phyloP scores from a whole-genome alignment of 2,888 invertebrate species.

The Diarsia mendica region DNA sequence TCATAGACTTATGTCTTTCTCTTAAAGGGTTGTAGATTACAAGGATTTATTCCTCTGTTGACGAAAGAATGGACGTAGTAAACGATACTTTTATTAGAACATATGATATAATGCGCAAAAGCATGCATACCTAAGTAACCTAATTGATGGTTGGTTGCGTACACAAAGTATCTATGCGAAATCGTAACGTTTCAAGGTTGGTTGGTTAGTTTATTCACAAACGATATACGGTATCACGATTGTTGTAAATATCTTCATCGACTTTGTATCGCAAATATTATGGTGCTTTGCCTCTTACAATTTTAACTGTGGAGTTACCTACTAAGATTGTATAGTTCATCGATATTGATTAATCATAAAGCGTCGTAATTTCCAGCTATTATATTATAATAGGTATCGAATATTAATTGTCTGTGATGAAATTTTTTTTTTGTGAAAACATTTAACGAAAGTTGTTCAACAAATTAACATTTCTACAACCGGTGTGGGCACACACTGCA shows the following conservation, averaged over 20 bases:
- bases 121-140: background rate
- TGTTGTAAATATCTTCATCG: constrained; percentile 19
- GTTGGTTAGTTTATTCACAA: background rate
- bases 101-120: background rate
- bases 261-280: background rate
- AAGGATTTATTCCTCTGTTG: constrained; percentile 5
- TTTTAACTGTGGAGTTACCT: background rate
- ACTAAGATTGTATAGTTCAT: background rate
- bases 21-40: constrained; percentile 4
- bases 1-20: constrained; percentile 4
- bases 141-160: background rate
- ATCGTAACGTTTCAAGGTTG: background rate
- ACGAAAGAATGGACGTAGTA: background rate
- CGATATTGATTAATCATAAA: background rate
- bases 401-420: background rate
- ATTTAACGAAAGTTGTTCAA: constrained; percentile 20
- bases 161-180: background rate
- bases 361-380: background rate
- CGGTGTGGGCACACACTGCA: constrained; percentile 16
- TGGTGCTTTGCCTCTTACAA: background rate
- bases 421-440: constrained; percentile 13
- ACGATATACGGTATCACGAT: background rate
- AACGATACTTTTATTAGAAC: background rate
- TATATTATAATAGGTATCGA: background rate
- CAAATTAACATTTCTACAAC: constrained; percentile 2